Evolutionary conservation across 2,113 vertebrate genomes (phyloP).

Genomic region (Daboia siamensis): DNA sequence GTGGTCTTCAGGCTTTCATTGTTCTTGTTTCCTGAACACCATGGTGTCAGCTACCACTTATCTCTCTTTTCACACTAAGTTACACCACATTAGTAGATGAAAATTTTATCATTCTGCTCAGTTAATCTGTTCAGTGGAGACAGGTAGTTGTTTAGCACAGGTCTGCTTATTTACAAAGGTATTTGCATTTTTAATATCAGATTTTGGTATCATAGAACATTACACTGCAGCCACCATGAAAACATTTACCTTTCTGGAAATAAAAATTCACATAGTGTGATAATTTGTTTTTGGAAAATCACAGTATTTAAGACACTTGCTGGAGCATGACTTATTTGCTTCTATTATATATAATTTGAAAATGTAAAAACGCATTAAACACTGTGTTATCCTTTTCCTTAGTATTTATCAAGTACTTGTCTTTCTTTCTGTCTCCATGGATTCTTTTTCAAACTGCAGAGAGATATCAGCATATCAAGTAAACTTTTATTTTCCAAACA

Average conservation of each 20-base stretch:
- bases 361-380: constrained; percentile 19
- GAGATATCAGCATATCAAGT: neutral
- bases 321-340: constrained; percentile 31
- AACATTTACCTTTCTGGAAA: constrained; percentile 34
- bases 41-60: neutral
- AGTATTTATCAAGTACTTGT: neutral
- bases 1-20: neutral
- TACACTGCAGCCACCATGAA: constrained; percentile 24
- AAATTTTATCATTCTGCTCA: constrained; percentile 22
- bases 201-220: constrained; percentile 32
- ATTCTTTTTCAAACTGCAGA: neutral
- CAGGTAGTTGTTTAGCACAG: constrained; percentile 35
- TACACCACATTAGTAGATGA: constrained; percentile 18
- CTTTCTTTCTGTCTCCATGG: neutral
- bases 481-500: neutral
- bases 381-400: constrained; percentile 14
- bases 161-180: constrained; percentile 16
- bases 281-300: constrained; percentile 37
- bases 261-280: constrained; percentile 30
- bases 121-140: constrained; percentile 29
- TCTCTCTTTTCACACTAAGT: constrained; percentile 18
- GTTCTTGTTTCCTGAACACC: neutral
- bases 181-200: constrained; percentile 45
- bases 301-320: constrained; percentile 38
- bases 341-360: constrained; percentile 35